Base-by-base conservation (phyloP, 1,140 invertebrate genomes). In the Monomorium pharaonis region DNA sequence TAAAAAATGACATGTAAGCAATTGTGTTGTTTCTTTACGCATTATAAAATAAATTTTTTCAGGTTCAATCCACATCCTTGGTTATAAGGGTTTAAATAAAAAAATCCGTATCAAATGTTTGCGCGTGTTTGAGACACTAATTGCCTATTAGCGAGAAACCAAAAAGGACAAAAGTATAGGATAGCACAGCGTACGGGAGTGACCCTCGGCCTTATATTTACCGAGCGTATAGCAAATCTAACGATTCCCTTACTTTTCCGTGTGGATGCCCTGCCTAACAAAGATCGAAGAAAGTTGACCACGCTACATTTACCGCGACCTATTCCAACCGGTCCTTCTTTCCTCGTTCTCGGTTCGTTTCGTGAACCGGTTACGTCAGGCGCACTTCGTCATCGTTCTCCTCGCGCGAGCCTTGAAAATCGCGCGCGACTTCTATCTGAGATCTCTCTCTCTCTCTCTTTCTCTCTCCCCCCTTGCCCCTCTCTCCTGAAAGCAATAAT, bases 151-250 rank as follows among this genome's bases (percentile, higher is more conserved):
- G 56, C 9, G 42, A 30, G 21, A 44, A 60, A 76, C 7, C 37
- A 3, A 44, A 77, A 47, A 77, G 18, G 10, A 56, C 54, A 44
- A 21, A 62, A 18, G 21, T 58, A 27, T 5, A 21, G 18, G n/a
- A 33, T 42, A 21, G 51, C 70, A 18, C 21, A 74, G n/a, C 27
- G 30, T 37, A 60, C 16, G 4, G 44, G 33, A n/a, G n/a, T n/a
- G n/a, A 69, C 63, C 42, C 37, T 14, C 60, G 62, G 63, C 14
- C 47, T 63, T 81, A 60, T 51, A 42, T 70, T 72, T 84, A 84
- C 42, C 65, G 63, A 84, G 77, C 80, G 80, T 70, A 65, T 83
- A 83, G 85, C 65, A 65, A 60, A 84, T 81, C 78, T 81, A 83
- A 69, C 54, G 77, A 83, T 62, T 72, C n/a, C 33, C 76, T 83